Percentiles rank a stretch among this genome's conserved stretches.
Evolutionary conservation across 1,140 invertebrate species (phyloP).

Genomic region (Laodelphax striatellus): DNA sequence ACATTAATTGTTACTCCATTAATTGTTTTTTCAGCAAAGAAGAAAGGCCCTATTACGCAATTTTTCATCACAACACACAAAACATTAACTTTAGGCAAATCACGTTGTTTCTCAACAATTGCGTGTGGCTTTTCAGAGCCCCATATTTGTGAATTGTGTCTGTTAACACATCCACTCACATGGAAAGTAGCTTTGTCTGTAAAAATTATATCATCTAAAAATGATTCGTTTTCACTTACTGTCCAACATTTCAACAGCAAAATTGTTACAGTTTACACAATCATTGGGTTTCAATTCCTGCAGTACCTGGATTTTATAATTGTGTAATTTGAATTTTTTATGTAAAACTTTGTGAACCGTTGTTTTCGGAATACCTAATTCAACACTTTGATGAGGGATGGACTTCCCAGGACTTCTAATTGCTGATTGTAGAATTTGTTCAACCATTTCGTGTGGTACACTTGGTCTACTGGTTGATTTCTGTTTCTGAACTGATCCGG

Average conservation of each 20-base stretch:
- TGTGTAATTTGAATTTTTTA: not conserved
- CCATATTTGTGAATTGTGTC: conserved; percentile 1
- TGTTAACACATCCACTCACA: conserved; percentile 1
- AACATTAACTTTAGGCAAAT: conserved; percentile 1
- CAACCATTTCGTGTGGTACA: not conserved
- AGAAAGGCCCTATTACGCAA: not conserved
- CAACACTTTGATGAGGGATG: not conserved
- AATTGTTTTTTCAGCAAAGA: not conserved
- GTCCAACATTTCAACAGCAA: not conserved
- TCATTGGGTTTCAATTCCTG: not conserved
- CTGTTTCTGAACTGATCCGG: not conserved
- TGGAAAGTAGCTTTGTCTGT: not conserved
- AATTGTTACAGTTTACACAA: not conserved
- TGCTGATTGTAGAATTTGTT: not conserved
- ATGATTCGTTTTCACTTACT: not conserved
- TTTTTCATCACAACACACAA: not conserved
- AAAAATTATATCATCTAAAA: conserved; percentile 1
- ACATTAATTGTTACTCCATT: not conserved
- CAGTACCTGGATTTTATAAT: not conserved
- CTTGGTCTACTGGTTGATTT: not conserved
- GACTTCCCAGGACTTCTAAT: not conserved
- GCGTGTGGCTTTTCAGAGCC: not conserved
- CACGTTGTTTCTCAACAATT: not conserved
- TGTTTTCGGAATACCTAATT: not conserved
- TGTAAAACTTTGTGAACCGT: not conserved